Percentiles rank a stretch among this genome's conserved stretches.
phyloP scores from a whole-genome alignment of 2,888 invertebrate genomes.

The Megalurothrips usitatus region DNA sequence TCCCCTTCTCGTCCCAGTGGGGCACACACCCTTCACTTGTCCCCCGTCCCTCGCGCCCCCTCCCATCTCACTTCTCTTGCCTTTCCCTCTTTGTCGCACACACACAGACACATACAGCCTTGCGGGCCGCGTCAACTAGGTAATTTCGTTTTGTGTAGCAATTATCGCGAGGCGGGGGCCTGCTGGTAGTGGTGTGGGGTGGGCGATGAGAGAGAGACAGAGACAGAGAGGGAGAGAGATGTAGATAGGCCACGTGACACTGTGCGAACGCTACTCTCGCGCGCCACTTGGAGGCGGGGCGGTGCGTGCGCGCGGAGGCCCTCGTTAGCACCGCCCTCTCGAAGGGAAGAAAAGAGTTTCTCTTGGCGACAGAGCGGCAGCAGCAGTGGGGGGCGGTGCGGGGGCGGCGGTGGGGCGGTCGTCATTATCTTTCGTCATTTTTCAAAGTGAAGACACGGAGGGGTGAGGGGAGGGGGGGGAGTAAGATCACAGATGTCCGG shows the following conservation, averaged over 20 bases:
- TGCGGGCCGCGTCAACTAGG: neutral
- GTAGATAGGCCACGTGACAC: neutral
- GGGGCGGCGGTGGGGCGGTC: too few species aligned
- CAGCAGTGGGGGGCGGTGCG: too few species aligned
- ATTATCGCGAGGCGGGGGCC: neutral
- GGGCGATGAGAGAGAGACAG: neutral
- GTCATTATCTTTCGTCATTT: too few species aligned
- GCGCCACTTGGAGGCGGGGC: neutral
- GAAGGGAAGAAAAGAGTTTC: neutral
- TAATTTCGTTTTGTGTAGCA: conserved; percentile 2
- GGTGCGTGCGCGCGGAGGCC: neutral
- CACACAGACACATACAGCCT: too few species aligned
- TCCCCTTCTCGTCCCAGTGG: neutral
- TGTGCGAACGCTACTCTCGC: neutral
- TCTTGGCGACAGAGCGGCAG: too few species aligned
- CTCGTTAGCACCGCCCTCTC: neutral
- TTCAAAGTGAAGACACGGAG: too few species aligned
- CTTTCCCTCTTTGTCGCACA: too few species aligned
- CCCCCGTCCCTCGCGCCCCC: neutral
- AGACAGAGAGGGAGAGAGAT: neutral
- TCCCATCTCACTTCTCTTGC: neutral
- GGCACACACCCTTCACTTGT: neutral
- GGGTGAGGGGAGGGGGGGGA: too few species aligned
- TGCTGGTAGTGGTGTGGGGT: neutral
- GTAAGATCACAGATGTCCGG: too few species aligned